Evolutionary conservation across 2,113 vertebrate species (phyloP), one percentile per base, ranked within the genome.

Genomic region (Agapornis roseicollis): DNA sequence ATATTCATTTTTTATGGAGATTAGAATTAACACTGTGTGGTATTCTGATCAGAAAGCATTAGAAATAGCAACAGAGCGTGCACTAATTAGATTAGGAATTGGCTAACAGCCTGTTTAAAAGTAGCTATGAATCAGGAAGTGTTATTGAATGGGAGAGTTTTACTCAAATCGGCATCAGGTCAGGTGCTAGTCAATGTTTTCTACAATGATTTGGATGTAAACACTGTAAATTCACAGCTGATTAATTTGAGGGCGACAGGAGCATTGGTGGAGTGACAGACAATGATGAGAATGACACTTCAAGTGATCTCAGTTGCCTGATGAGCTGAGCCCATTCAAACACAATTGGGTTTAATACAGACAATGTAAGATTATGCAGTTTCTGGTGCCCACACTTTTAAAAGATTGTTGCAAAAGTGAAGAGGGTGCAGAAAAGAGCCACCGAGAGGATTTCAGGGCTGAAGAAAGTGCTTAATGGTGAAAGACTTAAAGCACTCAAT

Each of bases 21-120:
- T 96, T 90, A 92, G 90, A 93, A 91, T 95, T 92, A 96, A 91
- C 90, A 90, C 92, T 61, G 73, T 93, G 86, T 94, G 90, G 94
- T 96, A 97, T 93, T 95, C 96, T 8, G 83, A 94, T 96, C 92
- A 96, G 90, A 93, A 97, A 95, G 78, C 93, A 94, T 95, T 90
- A 95, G 92, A 88, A 96, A 96, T 79, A 92, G 88, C 90, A 95
- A 73, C 80, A 87, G 93, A 93, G 94, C 95, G 50, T 96, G 92
- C 56, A 84, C 93, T 96, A 96, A 97, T 96, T 96, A 92, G 94
- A 96, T 96, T 96, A 94, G 77, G 73, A 97, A 88, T 79, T 94
- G 94, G 88, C 94, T 89, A 95, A 96, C 92, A 89, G 93, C 86
- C 90, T 96, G 92, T 93, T 95, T 92, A 96, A 93, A 94, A 93